Evolutionary conservation across 2,888 invertebrate genomes (phyloP).

Genomic region (Chrysolina americana): DNA sequence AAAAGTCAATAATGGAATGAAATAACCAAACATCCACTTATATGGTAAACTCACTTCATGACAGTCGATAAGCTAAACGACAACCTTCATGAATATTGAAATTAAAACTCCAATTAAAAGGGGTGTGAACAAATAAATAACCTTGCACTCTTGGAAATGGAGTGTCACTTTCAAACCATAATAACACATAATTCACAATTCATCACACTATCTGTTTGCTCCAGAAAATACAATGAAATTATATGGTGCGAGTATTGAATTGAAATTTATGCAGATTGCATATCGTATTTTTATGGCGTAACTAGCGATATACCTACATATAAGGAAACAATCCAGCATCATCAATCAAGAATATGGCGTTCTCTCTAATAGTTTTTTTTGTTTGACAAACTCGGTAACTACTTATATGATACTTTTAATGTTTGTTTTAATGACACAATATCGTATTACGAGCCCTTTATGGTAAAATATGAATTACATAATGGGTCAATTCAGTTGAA

Average conservation of each 20-base stretch:
- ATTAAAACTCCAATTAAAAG: conserved; percentile 7
- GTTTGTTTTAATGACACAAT: conserved; percentile 1
- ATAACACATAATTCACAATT: conserved; percentile 9
- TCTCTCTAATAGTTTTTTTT: neutral
- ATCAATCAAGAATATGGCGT: conserved; percentile 1
- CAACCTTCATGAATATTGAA: conserved; percentile 13
- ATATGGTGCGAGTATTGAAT: conserved; percentile 7
- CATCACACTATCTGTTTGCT: conserved; percentile 15
- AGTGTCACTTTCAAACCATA: conserved; percentile 8
- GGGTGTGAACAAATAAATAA: neutral
- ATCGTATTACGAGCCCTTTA: neutral
- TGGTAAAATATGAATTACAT: neutral
- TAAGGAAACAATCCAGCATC: conserved; percentile 13
- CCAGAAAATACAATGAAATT: conserved; percentile 19
- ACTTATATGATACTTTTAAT: neutral
- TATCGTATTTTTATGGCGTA: conserved; percentile 1
- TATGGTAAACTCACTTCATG: neutral
- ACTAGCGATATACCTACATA: conserved; percentile 6
- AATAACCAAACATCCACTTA: neutral
- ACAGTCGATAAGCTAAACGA: neutral
- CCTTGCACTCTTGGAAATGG: conserved; percentile 12
- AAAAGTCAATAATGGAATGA: no score
- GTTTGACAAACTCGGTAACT: neutral
- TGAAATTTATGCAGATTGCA: conserved; percentile 18
- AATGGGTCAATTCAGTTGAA: no score